Evolutionary conservation across 2,888 invertebrate species (phyloP).

Genomic region (Esperia sulphurella): DNA sequence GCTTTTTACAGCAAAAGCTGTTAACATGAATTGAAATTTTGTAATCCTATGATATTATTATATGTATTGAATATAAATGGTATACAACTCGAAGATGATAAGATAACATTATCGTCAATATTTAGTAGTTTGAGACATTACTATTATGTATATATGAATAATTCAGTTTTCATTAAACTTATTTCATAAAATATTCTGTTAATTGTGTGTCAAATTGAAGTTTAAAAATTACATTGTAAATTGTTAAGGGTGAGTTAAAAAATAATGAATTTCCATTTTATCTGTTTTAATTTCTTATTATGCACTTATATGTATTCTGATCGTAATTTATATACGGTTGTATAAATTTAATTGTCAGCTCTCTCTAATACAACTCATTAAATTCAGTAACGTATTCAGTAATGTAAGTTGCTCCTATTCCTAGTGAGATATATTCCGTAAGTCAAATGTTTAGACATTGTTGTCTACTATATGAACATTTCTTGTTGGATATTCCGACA

Average conservation of each 20-base stretch:
- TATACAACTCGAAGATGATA: constrained; percentile 16
- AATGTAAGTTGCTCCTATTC: constrained; percentile 26
- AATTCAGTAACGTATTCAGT: constrained; percentile 25
- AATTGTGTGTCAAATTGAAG: constrained; percentile 37
- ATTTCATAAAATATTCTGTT: constrained; percentile 32
- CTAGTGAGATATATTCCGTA: constrained; percentile 25
- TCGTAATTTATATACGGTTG: constrained; percentile 62
- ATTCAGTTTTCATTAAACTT: constrained; percentile 39
- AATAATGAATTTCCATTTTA: constrained; percentile 53
- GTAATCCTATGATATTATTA: constrained; percentile 8
- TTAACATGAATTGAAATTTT: constrained; percentile 17
- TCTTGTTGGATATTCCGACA: constrained; percentile 27
- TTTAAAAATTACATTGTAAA: constrained; percentile 61
- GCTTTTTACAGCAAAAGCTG: constrained; percentile 28
- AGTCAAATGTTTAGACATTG: constrained; percentile 9
- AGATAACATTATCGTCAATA: constrained; percentile 16
- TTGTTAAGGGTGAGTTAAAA: constrained; percentile 59
- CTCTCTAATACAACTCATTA: constrained; percentile 56
- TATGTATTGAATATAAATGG: constrained; percentile 18
- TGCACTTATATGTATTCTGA: constrained; percentile 37
- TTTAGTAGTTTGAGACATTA: constrained; percentile 21
- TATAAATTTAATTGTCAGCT: constrained; percentile 67
- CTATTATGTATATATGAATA: constrained; percentile 57
- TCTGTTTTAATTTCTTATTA: constrained; percentile 50
- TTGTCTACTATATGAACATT: constrained; percentile 22